Evolutionary conservation across 2,113 vertebrate genomes (phyloP), one percentile per base, ranked within the genome.

Genomic region (Trogon melanurus): DNA sequence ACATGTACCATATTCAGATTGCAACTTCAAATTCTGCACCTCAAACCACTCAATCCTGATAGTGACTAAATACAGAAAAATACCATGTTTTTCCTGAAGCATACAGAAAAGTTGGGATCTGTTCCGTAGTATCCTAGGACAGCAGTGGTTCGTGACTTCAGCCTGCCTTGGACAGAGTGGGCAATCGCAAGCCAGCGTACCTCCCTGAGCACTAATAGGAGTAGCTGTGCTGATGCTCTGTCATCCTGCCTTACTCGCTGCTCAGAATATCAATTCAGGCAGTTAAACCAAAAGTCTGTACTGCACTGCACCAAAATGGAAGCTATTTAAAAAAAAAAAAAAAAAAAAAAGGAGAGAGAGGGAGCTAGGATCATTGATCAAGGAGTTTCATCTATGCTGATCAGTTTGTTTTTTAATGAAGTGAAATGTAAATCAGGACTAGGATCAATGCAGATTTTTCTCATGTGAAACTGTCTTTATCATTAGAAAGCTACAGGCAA

Each of bases 271-370:
- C 98, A 99, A 99, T 99, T 98, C 98, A 98, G 98, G 98, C 97
- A 97, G 94, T 98, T 98, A 98, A 98, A 98, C 98, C 97, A 97
- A 97, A 98, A 98, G 98, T 97, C 98, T 99, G 99, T 98, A 99
- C 98, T 99, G 99, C 99, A 99, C 98, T 99, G 99, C 99, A 99
- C 98, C 99, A 99, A 99, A 99, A 98, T 98, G 98, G 95, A 98
- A 98, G 94, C 97, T 91, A 79, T 92, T 96, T 17, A 25, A 64
- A 93, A 96, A 96, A 94, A 89, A 93, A 82, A 81, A 84, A 85
- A 75, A 51, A 53, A 60, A 44, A 54, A 80, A 73, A 90, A 45
- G 72, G 41, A 47, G 25, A 50, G 23, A 9, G 18, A 25, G 25
- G 16, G 50, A 25, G 91, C 90, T 83, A 60, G 92, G 82, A 79